These are phyloP conservation scores for Heliothis peltigera DNA, from an alignment of 2,888 invertebrate species.

Conservation along the genomic window DNA sequence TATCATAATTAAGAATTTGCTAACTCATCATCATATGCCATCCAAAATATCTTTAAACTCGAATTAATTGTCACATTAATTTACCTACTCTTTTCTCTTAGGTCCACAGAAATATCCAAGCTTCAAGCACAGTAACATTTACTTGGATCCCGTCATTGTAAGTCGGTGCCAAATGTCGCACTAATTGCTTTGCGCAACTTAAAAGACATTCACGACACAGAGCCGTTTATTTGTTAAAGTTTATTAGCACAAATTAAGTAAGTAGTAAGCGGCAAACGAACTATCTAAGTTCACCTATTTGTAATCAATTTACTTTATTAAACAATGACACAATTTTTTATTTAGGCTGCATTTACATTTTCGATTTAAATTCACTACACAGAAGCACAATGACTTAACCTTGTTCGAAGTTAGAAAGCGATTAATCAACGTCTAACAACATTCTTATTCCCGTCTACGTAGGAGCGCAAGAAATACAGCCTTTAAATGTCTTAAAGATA, in stretches of 20 bases:
- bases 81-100: neutral
- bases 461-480: slow-evolving; percentile 78
- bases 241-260: slow-evolving; percentile 77
- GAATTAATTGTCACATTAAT: neutral
- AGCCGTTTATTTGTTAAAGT: slow-evolving; percentile 74
- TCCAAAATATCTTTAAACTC: neutral
- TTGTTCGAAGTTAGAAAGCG: slow-evolving; percentile 68
- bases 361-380: slow-evolving; percentile 70
- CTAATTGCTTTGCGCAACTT: slow-evolving; percentile 76
- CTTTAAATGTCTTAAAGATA: slow-evolving; percentile 82
- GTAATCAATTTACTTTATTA: slow-evolving; percentile 72
- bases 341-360: slow-evolving; percentile 69
- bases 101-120: slow-evolving; percentile 24
- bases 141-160: slow-evolving; percentile 56
- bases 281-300: slow-evolving; percentile 71
- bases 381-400: slow-evolving; percentile 69
- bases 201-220: slow-evolving; percentile 69
- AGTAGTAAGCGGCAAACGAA: slow-evolving; percentile 67
- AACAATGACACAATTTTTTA: slow-evolving; percentile 67
- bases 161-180: slow-evolving; percentile 71
- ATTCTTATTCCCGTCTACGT: slow-evolving; percentile 71
- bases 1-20: no score
- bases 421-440: slow-evolving; percentile 80
- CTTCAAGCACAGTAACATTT: slow-evolving; percentile 50
- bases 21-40: no score